phyloP scores from a whole-genome alignment of 2,888 invertebrate species.

The Orthosia incerta region DNA sequence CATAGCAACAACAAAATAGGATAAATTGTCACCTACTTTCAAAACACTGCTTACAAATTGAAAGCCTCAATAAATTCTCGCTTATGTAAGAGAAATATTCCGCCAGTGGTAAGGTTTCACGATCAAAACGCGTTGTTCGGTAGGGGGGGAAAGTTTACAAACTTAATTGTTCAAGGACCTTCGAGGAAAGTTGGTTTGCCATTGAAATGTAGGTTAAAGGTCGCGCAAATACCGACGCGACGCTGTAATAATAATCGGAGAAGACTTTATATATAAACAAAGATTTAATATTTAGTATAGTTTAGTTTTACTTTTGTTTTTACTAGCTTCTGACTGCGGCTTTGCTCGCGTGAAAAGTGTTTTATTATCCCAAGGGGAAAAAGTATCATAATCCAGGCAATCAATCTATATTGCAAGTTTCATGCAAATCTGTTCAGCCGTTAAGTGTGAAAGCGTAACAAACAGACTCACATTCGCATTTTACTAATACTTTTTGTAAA shows the following conservation, averaged over 20 bases:
- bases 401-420: too few species aligned
- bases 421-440: too few species aligned
- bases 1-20: neutral
- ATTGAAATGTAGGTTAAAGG: conserved; percentile 58
- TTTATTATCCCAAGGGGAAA: neutral
- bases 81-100: conserved; percentile 9
- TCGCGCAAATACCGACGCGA: conserved; percentile 21
- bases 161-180: conserved; percentile 57
- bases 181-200: conserved; percentile 46
- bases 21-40: neutral
- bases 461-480: too few species aligned
- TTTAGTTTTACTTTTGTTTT: neutral
- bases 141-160: conserved; percentile 35
- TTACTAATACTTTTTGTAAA: too few species aligned
- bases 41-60: neutral
- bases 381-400: neutral
- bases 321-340: too few species aligned
- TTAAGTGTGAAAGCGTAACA: too few species aligned
- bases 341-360: neutral
- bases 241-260: conserved; percentile 15
- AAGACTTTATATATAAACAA: neutral
- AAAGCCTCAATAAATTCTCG: neutral
- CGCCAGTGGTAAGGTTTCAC: conserved; percentile 12
- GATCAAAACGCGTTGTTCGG: conserved; percentile 28
- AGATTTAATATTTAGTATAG: neutral